These are phyloP conservation scores for Caerostris darwini DNA, from an alignment of 1,140 invertebrate genomes.

Conservation along the genomic window DNA sequence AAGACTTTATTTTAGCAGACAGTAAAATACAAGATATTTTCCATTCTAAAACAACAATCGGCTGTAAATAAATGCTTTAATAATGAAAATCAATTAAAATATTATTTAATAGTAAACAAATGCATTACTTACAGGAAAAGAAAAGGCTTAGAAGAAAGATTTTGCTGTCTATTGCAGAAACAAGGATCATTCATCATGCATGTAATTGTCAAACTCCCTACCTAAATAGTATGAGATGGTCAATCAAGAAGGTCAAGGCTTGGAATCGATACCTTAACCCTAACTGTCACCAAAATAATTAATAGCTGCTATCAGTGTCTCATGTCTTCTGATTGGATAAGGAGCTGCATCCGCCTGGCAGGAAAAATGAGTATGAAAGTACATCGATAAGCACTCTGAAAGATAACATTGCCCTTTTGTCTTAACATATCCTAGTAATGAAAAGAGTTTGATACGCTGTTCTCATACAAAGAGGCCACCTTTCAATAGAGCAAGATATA, in stretches of 20 bases:
- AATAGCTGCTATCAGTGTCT: conserved; percentile 44
- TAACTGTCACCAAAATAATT: conserved; percentile 47
- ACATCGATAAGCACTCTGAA: conserved; percentile 44
- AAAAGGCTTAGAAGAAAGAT: background rate
- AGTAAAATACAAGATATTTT: no score
- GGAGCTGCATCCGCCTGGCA: conserved; percentile 34
- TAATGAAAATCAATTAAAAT: no score
- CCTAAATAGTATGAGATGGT: conserved; percentile 3
- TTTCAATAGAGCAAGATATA: background rate
- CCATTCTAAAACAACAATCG: no score
- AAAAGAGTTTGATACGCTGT: background rate
- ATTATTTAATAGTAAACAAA: no score
- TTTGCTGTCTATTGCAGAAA: background rate
- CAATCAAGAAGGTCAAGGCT: conserved; percentile 37
- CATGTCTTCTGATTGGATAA: conserved; percentile 59
- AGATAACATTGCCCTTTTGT: conserved; percentile 10
- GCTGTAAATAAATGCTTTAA: no score
- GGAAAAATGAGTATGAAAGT: conserved; percentile 59
- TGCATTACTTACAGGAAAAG: no score
- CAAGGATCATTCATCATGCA: background rate
- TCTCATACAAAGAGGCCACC: background rate
- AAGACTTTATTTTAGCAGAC: no score
- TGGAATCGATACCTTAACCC: conserved; percentile 58
- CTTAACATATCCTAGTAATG: background rate
- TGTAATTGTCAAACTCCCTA: background rate